A percentile compares a stretch with the other conserved stretches of the same genome.
These are phyloP conservation scores for Nanorana parkeri DNA, from an alignment of 2,113 vertebrate genomes.

Conservation along the genomic window DNA sequence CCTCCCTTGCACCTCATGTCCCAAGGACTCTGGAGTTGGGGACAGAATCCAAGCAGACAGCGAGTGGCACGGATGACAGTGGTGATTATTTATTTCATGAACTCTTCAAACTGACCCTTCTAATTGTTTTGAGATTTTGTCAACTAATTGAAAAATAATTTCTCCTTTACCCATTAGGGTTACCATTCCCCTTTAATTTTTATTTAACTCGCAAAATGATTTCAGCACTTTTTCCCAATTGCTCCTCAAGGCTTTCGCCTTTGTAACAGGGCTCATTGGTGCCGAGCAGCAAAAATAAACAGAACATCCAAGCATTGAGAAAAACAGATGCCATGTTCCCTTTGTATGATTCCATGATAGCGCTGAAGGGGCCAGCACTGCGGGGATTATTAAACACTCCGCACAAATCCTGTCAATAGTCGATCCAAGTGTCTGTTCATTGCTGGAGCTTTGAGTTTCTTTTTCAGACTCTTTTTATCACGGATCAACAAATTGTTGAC, in stretches of 20 bases:
- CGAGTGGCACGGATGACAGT: too few species aligned
- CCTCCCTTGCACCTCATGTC: too few species aligned
- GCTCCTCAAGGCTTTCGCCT: neutral
- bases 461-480: slow-evolving; percentile 45
- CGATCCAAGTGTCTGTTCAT: slow-evolving; percentile 33
- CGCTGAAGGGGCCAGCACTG: slow-evolving; percentile 22
- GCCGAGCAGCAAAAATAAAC: slow-evolving; percentile 7
- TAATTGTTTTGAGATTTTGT: too few species aligned
- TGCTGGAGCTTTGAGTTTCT: slow-evolving; percentile 43
- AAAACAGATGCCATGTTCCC: slow-evolving; percentile 16
- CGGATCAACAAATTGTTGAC: slow-evolving; percentile 52
- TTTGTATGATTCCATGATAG: slow-evolving; percentile 31
- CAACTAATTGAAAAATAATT: too few species aligned
- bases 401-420: slow-evolving; percentile 41
- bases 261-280: neutral
- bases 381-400: slow-evolving; percentile 37
- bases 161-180: too few species aligned
- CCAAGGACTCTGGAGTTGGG: too few species aligned
- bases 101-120: too few species aligned
- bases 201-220: neutral
- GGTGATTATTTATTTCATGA: too few species aligned
- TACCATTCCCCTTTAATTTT: neutral
- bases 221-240: neutral
- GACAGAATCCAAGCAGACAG: too few species aligned
- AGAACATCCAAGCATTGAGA: slow-evolving; percentile 4